These are phyloP conservation scores for Brachyptera putata DNA, from an alignment of 2,888 invertebrate genomes.

Conservation along the genomic window DNA sequence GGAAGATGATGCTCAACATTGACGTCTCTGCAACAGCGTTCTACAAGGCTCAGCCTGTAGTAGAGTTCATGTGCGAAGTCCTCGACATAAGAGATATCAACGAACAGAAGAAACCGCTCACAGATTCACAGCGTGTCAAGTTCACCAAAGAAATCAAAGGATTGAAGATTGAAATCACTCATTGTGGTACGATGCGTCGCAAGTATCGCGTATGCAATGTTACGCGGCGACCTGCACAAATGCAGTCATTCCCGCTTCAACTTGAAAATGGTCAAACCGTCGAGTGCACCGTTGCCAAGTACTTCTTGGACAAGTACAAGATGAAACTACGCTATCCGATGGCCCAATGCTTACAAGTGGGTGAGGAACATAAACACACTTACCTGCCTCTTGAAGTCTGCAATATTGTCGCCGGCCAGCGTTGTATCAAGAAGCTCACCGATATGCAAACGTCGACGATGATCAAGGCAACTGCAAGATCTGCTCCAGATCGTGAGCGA, in stretches of 20 bases:
- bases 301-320: constrained; percentile 98
- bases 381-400: constrained; percentile 98
- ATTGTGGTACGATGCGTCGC: constrained; percentile 97
- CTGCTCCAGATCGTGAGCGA: constrained; percentile 91
- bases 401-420: constrained; percentile 97
- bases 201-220: constrained; percentile 99
- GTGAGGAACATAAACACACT: constrained; percentile 99
- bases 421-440: constrained; percentile 98
- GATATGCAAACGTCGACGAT: constrained; percentile 99
- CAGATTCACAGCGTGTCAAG: constrained; percentile 97
- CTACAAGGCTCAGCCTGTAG: constrained; percentile 99
- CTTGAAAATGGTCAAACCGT: constrained; percentile 98
- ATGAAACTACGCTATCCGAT: constrained; percentile 96
- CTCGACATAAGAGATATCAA: constrained; percentile 92
- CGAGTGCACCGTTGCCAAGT: constrained; percentile 99
- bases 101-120: constrained; percentile 92
- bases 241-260: constrained; percentile 99
- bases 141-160: constrained; percentile 99
- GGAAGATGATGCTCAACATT: constrained; percentile 99
- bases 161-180: constrained; percentile 98
- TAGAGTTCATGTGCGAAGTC: constrained; percentile 97
- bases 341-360: constrained; percentile 94
- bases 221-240: constrained; percentile 96
- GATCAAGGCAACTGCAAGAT: constrained; percentile 99
- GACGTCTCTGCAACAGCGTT: constrained; percentile 99